phyloP scores from a whole-genome alignment of 1,140 invertebrate species.

The Danaus plexippus region DNA sequence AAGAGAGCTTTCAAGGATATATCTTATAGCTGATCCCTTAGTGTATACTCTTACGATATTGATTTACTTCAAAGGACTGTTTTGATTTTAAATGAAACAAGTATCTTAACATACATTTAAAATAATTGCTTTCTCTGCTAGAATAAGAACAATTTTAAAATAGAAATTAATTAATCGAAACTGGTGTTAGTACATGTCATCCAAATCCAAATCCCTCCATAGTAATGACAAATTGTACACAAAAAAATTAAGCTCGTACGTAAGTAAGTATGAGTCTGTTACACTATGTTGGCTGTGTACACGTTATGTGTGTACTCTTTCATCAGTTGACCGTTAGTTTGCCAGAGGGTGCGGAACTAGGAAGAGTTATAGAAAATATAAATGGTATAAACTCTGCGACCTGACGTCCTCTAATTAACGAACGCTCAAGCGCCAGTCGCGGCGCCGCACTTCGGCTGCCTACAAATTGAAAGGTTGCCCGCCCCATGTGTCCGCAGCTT shows the following conservation, averaged over 20 bases:
- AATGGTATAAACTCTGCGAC: slow-evolving; percentile 4
- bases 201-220: no score
- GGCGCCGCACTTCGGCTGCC: slow-evolving; percentile 32
- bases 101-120: no score
- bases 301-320: slow-evolving; percentile 31
- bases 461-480: slow-evolving; percentile 42
- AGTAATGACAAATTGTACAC: no score
- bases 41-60: no score
- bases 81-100: no score
- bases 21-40: slow-evolving; percentile 23
- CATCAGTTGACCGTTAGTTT: slow-evolving; percentile 56
- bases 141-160: no score
- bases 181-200: no score
- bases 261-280: no score
- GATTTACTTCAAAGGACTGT: no score
- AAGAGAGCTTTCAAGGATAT: slow-evolving; percentile 36
- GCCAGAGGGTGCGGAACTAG: slow-evolving; percentile 35
- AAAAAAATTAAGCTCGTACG: no score
- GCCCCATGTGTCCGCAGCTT: slow-evolving; percentile 18
- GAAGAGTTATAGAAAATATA: slow-evolving; percentile 21
- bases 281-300: slow-evolving; percentile 31
- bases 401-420: slow-evolving; percentile 56
- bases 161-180: no score
- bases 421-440: slow-evolving; percentile 35
- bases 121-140: no score